phyloP scores from a whole-genome alignment of 2,797 vertebrate species.

The Malacoraja senta region DNA sequence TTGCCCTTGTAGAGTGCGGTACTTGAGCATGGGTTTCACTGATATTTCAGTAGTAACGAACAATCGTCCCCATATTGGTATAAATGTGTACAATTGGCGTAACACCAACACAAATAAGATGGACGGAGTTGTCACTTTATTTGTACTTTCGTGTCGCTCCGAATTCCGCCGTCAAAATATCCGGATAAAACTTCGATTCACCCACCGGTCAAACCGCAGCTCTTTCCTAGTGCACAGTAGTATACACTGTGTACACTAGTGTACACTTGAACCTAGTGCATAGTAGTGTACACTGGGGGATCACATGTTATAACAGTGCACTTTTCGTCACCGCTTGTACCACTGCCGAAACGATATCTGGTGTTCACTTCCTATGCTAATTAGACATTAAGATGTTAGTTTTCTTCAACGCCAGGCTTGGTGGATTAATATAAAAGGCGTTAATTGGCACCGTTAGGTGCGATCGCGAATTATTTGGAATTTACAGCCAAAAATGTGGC shows the following conservation, averaged over 20 bases:
- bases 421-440: conserved; percentile 31
- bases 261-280: too few relatives aligned
- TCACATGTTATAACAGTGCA: too few relatives aligned
- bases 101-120: neutral
- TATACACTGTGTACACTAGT: too few relatives aligned
- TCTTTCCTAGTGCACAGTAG: too few relatives aligned
- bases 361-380: conserved; percentile 22
- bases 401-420: neutral
- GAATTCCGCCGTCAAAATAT: neutral
- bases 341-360: neutral
- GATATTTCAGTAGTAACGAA: neutral
- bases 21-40: neutral
- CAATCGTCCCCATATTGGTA: neutral
- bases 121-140: neutral
- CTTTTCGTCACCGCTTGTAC: neutral
- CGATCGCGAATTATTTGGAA: conserved; percentile 18
- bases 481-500: neutral
- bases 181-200: neutral
- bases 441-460: conserved; percentile 33
- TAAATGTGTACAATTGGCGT: neutral
- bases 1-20: neutral
- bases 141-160: neutral
- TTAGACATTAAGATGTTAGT: conserved; percentile 32
- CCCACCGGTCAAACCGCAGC: neutral
- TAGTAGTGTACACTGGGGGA: too few relatives aligned